Percentiles rank a stretch among this genome's conserved stretches.
Evolutionary conservation across 2,113 vertebrate species (phyloP).

Genomic region (Dicerorhinus sumatrensis): DNA sequence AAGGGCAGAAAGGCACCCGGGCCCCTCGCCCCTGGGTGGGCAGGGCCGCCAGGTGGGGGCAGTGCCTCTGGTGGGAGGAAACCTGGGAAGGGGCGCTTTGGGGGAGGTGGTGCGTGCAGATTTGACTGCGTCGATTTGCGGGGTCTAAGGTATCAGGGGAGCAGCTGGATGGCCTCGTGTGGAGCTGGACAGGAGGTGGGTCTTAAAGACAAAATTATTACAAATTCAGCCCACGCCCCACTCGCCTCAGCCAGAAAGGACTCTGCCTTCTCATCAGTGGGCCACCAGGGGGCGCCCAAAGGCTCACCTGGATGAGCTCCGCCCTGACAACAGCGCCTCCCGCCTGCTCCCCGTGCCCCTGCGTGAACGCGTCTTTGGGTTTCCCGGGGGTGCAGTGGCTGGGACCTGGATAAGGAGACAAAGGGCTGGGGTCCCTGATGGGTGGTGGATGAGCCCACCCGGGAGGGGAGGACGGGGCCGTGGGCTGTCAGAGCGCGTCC

Average conservation of each 20-base stretch:
- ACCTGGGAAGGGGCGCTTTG: background rate
- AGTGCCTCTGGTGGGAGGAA: background rate
- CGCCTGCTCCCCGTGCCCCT: fast-evolving
- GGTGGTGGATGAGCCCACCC: fast-evolving
- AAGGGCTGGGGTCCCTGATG: background rate
- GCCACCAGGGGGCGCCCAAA: background rate
- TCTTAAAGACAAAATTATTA: background rate
- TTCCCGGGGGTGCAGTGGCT: fast-evolving
- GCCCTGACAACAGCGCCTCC: fast-evolving
- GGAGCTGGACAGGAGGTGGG: background rate
- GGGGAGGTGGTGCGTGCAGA: background rate
- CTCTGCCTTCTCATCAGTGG: fast-evolving
- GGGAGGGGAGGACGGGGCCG: fast-evolving
- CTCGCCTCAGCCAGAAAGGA: background rate
- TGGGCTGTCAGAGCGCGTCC: background rate
- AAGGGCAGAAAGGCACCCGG: fast-evolving
- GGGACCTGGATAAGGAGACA: fast-evolving
- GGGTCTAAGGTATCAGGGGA: background rate
- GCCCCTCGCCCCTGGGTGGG: too few species aligned
- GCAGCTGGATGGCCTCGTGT: fast-evolving
- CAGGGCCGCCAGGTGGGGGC: background rate
- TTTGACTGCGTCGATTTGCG: background rate
- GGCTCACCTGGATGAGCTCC: too few species aligned
- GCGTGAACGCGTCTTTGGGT: fast-evolving
- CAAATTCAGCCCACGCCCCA: background rate